A percentile compares a stretch with the other conserved stretches of the same genome.
These are phyloP conservation scores for Cryptotis parvus DNA, from an alignment of 2,113 vertebrate species.

Conservation along the genomic window DNA sequence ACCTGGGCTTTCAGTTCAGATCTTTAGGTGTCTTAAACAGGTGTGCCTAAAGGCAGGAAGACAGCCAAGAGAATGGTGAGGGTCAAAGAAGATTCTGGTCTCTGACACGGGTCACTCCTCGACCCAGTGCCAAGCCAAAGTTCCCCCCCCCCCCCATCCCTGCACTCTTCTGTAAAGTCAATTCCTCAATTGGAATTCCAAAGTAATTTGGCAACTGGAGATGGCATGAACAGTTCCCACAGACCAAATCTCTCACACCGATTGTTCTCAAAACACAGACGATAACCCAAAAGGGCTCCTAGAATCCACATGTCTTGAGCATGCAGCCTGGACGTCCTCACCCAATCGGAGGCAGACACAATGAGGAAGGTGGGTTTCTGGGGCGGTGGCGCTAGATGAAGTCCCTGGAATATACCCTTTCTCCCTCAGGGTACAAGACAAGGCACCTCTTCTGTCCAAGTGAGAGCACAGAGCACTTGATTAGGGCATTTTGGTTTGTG, in stretches of 20 bases:
- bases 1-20: background rate
- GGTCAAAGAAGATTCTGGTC: background rate
- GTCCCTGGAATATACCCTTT: background rate
- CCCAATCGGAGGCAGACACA: background rate
- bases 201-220: conserved; percentile 32
- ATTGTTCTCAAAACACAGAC: conserved; percentile 48
- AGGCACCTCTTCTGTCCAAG: no score
- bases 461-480: no score
- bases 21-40: background rate
- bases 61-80: background rate
- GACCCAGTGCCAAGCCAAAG: no score
- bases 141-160: no score
- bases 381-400: background rate
- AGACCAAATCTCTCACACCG: background rate
- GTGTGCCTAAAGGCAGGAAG: background rate
- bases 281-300: conserved; percentile 37
- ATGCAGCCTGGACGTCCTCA: background rate
- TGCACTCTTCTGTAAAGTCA: no score
- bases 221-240: background rate
- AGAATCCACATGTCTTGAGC: background rate
- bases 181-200: background rate
- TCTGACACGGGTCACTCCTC: background rate
- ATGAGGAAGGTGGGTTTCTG: background rate
- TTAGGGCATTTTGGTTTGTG: no score
- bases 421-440: no score